Evolutionary conservation across 2,888 invertebrate species (phyloP).

Genomic region (Ctena decussata): DNA sequence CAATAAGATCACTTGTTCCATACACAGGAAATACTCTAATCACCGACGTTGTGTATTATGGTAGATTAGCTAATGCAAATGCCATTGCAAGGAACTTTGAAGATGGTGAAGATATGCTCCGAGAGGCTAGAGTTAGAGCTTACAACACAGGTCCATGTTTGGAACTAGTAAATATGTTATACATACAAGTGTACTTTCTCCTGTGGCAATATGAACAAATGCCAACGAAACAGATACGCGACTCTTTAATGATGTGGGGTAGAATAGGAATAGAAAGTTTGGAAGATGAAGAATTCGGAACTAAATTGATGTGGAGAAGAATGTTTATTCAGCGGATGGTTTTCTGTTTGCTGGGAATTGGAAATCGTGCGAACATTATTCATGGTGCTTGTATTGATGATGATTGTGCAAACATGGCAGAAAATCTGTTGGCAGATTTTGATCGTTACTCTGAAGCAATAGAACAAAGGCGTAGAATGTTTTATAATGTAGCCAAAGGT

Average conservation of each 20-base stretch:
- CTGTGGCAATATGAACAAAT: conserved; percentile 58
- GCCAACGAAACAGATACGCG: conserved; percentile 22
- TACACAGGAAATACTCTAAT: conserved; percentile 34
- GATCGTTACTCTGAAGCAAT: conserved; percentile 44
- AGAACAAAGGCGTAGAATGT: conserved; percentile 65
- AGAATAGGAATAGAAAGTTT: conserved; percentile 51
- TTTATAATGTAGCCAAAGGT: conserved; percentile 61
- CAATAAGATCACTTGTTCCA: conserved; percentile 34
- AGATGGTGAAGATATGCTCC: conserved; percentile 37
- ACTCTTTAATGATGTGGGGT: conserved; percentile 42
- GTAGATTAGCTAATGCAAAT: conserved; percentile 40
- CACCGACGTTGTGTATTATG: conserved; percentile 44
- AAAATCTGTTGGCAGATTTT: conserved; percentile 37
- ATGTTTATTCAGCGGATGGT: conserved; percentile 65
- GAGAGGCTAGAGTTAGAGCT: conserved; percentile 45
- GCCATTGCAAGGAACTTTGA: conserved; percentile 38
- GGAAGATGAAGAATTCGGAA: conserved; percentile 36
- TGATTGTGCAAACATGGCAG: conserved; percentile 35
- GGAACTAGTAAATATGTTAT: conserved; percentile 55
- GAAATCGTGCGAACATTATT: conserved; percentile 55
- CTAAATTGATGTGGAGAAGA: conserved; percentile 43
- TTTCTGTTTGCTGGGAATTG: conserved; percentile 60
- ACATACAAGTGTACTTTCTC: conserved; percentile 52
- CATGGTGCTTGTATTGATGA: conserved; percentile 23
- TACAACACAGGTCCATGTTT: conserved; percentile 43